Percentiles rank a stretch among this genome's conserved stretches.
Conservation (phyloP, 2,113 vertebrate species). For the Psettodes erumei region DNA sequence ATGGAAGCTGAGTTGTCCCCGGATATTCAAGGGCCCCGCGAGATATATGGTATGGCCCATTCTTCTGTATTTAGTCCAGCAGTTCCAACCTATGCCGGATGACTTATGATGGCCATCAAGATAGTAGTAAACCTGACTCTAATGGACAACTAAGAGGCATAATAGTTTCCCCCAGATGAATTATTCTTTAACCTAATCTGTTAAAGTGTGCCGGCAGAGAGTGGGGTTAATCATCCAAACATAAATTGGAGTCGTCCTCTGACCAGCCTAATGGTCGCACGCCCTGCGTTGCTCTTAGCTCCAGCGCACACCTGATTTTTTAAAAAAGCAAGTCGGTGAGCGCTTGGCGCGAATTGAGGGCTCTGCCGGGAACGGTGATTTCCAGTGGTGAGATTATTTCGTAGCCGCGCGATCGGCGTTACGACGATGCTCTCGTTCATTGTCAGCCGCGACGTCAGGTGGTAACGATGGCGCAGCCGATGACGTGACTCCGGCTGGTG, state of each 20-base stretch:
- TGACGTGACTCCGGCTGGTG: constrained; percentile 44
- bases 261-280: constrained; percentile 58
- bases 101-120: constrained; percentile 72
- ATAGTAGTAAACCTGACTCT: constrained; percentile 69
- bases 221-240: constrained; percentile 73
- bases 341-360: constrained; percentile 60
- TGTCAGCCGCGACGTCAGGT: constrained; percentile 44
- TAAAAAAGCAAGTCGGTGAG: constrained; percentile 32
- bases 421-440: constrained; percentile 33
- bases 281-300: constrained; percentile 41
- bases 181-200: constrained; percentile 66
- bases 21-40: constrained; percentile 52
- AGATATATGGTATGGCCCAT: constrained; percentile 50
- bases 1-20: constrained; percentile 23
- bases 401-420: constrained; percentile 10
- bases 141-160: constrained; percentile 77
- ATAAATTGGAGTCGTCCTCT: constrained; percentile 75
- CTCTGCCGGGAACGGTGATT: constrained; percentile 19
- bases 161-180: constrained; percentile 70
- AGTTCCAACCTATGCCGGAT: constrained; percentile 53
- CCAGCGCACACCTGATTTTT: constrained; percentile 47
- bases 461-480: constrained; percentile 61
- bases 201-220: constrained; percentile 56
- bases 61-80: constrained; percentile 64
- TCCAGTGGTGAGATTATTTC: too few relatives aligned